Percentiles rank a stretch among this genome's conserved stretches.
These are phyloP conservation scores for Acanthisitta chloris DNA, from an alignment of 2,113 vertebrate species.

Conservation along the genomic window DNA sequence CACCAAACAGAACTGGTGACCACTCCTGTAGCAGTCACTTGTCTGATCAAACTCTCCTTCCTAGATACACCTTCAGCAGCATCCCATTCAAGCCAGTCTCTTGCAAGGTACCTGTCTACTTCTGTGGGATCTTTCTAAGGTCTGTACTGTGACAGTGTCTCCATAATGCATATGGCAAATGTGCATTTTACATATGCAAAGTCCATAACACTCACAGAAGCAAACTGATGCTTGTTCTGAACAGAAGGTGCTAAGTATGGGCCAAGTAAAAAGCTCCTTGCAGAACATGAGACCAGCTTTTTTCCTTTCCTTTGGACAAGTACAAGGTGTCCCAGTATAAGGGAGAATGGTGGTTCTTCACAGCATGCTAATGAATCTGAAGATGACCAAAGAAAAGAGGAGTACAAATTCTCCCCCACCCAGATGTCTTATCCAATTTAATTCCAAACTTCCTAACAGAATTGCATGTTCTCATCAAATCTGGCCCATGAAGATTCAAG, in stretches of 20 bases:
- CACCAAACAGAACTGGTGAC: not conserved
- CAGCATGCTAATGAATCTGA: not conserved
- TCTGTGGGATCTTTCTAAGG: not conserved
- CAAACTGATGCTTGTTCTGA: not conserved
- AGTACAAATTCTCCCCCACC: not conserved
- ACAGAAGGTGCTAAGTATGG: not conserved
- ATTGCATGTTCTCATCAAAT: not conserved
- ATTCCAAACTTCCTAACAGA: not conserved
- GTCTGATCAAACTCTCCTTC: not conserved
- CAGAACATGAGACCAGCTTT: not conserved
- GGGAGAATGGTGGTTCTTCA: not conserved
- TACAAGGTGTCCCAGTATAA: not conserved
- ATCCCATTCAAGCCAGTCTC: not conserved
- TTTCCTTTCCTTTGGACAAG: not conserved
- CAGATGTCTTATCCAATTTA: not conserved
- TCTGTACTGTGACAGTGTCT: not conserved
- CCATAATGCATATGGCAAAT: not conserved
- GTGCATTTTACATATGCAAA: not conserved
- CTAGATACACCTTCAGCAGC: not conserved
- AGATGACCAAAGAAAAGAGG: not conserved
- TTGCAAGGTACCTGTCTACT: not conserved
- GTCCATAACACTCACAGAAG: not conserved
- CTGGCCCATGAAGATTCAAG: not conserved
- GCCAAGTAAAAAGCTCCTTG: not conserved
- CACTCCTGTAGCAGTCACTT: not conserved